Base-by-base conservation (phyloP, 2,888 invertebrate species). In the Sericinus montela region DNA sequence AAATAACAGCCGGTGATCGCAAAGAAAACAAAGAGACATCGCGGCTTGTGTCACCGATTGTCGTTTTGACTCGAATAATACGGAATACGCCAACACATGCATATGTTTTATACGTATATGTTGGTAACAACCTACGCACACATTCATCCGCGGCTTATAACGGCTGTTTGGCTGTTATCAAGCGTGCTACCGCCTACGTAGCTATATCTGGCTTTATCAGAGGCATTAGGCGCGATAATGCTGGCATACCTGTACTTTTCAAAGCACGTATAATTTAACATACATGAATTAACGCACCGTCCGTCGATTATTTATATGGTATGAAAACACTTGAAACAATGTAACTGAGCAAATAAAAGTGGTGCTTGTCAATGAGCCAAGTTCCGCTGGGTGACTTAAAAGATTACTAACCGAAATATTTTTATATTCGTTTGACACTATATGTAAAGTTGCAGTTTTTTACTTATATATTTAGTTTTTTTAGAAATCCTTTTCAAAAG, bases 1-100 rank as follows among this genome's bases (percentile, higher is more conserved):
- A 75, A 71, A 79, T 74, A 80, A 67, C 64, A 67, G 63, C 65
- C 62, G 67, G 67, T 66, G 58, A 68, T 70, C 68, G 71, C 67
- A 70, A 75, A 78, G 74, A 80, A 80, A 82, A 83, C 78, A 83
- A 77, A 79, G 74, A 79, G 66, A 73, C 77, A 75, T 69, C 68
- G 62, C 61, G 55, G 58, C 62, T 63, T 65, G 69, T 72, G 69
- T 71, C 63, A 66, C 56, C 57, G 64, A 67, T 65, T 61, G 54
- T 6, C 32, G 10, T 54, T 51, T 56, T 60, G 55, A 48, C 54
- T 4, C 28, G 14, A 35, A 29, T 40, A 28, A 19, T 5, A 3
- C 25, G 6, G 29, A 28, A 29, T 35, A 36, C n/a, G 14, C 50
- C 11, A 25, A 58, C 57, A 57, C 53, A 48, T 29, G 19, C 29